phyloP scores from a whole-genome alignment of 2,113 vertebrate genomes.

The Cariama cristata region DNA sequence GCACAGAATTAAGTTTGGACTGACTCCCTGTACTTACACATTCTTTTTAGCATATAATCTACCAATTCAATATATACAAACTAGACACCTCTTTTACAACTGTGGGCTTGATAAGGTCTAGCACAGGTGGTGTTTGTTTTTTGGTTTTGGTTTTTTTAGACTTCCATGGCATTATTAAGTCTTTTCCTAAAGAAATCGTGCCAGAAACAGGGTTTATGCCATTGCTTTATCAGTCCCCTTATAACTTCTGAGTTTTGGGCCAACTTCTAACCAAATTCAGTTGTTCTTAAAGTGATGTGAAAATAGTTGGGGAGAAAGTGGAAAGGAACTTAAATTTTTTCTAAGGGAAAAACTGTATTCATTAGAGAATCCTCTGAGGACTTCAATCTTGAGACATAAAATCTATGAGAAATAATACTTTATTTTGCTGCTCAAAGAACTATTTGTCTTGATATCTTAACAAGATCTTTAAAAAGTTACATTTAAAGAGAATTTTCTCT shows the following conservation, averaged over 20 bases:
- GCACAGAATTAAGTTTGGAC: not conserved
- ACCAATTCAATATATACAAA: not conserved
- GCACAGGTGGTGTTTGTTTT: not conserved
- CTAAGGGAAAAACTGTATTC: not conserved
- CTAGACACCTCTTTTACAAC: not conserved
- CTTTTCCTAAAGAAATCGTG: not conserved
- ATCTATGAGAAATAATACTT: not conserved
- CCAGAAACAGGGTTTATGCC: not conserved
- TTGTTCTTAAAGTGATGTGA: not conserved
- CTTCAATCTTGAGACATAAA: not conserved
- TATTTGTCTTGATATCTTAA: conserved; percentile 3
- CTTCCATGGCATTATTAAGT: not conserved
- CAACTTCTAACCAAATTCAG: not conserved
- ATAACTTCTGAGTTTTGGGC: not conserved
- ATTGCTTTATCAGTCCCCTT: not conserved
- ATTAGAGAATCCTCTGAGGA: not conserved
- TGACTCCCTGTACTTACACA: not conserved
- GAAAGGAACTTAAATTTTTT: conserved; percentile 3
- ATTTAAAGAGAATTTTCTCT: not conserved
- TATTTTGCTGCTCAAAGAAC: not conserved
- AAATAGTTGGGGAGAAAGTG: not conserved
- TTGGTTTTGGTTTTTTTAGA: not conserved
- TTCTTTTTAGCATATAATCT: not conserved
- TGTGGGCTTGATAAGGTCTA: not conserved
- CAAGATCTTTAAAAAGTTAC: not conserved